Evolutionary conservation across 2,888 invertebrate genomes (phyloP), one percentile per base, ranked within the genome.

Genomic region (Calephelis perditalis): DNA sequence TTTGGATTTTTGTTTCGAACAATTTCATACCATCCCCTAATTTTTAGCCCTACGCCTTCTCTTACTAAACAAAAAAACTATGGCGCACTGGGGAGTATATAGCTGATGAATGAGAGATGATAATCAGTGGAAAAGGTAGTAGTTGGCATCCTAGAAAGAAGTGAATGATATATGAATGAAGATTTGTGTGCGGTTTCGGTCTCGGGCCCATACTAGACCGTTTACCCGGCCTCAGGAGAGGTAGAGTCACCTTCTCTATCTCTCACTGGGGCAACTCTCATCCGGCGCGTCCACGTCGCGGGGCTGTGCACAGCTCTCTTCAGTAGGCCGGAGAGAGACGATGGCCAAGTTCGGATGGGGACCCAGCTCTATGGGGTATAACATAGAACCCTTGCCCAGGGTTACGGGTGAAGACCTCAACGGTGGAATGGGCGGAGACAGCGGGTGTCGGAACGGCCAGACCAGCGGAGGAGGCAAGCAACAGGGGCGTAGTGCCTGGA

Each of bases 231-330:
- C 49, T 60, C 46, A 47, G 63, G 63, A 11, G 35, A 35, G 46
- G 37, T 58, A 63, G 63, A 60, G 63, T 49, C 56, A 10, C 58
- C 60, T 60, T 44, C 62, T 63, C 58, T 60, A 45, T 36, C 47
- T 52, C 44, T 40, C 65, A 69, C 67, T 63, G 45, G 67, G 55
- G 69, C 60, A 68, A 65, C 10, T 63, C 65, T 59, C 65, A 64
- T 55, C 61, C 58, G 69, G 65, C 67, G 69, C 67, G 68, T 69
- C 68, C 68, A 46, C 43, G 67, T 63, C 68, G 68, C 67, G 65
- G 66, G 67, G 67, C 62, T 67, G 67, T 65, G 63, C 65, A 62
- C 61, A 58, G n/a, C 15, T 15, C 15, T 15, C 15, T 15, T 15
- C 15, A 15, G 15, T 15, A 15, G 15, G 15, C 15, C 15, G 15